Conservation (phyloP, 2,888 invertebrate genomes). For the Dryobota labecula region DNA sequence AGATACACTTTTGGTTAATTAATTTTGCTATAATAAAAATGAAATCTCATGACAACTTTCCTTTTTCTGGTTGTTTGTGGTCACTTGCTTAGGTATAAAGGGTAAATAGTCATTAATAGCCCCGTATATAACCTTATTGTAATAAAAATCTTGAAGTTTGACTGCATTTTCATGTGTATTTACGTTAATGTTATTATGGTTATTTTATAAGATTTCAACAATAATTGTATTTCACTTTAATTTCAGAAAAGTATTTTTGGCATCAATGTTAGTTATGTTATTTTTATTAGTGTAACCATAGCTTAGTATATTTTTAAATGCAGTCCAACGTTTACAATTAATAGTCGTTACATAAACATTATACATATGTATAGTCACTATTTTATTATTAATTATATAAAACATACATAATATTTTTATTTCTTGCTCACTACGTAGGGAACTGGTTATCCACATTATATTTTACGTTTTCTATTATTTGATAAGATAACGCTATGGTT, state of each 20-base stretch:
- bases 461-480: conserved; percentile 26
- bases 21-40: conserved; percentile 30
- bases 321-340: conserved; percentile 34
- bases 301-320: conserved; percentile 34
- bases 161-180: conserved; percentile 50
- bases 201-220: neutral
- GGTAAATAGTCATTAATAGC: conserved; percentile 54
- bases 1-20: conserved; percentile 38
- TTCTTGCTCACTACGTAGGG: conserved; percentile 25
- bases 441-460: conserved; percentile 27
- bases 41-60: conserved; percentile 60
- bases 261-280: neutral
- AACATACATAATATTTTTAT: conserved; percentile 26
- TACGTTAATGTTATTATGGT: neutral
- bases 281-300: neutral
- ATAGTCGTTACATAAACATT: conserved; percentile 41
- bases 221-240: neutral
- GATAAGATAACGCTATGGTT: conserved; percentile 38
- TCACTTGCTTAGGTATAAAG: conserved; percentile 49
- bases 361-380: conserved; percentile 58
- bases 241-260: conserved; percentile 16
- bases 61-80: conserved; percentile 47
- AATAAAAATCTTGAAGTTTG: conserved; percentile 30
- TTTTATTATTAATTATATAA: conserved; percentile 43
- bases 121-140: conserved; percentile 32